Evolutionary conservation across 2,888 invertebrate genomes (phyloP).

Genomic region (Agrotis ipsilon): DNA sequence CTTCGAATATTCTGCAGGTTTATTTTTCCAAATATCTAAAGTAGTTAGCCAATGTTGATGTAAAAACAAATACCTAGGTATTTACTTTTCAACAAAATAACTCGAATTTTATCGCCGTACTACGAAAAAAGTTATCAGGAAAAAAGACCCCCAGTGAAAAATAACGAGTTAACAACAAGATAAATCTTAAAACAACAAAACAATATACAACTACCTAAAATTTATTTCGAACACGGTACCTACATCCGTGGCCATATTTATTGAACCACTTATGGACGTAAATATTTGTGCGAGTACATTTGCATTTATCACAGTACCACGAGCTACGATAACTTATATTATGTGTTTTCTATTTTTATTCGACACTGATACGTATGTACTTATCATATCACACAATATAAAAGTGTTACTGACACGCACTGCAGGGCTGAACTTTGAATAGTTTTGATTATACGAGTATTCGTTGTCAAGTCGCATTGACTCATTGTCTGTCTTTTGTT

Average conservation of each 20-base stretch:
- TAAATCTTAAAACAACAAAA: constrained; percentile 41
- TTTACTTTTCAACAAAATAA: not conserved
- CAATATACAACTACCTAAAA: not conserved
- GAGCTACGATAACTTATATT: constrained; percentile 40
- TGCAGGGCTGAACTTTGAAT: constrained; percentile 15
- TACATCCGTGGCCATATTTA: constrained; percentile 22
- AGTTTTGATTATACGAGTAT: not conserved
- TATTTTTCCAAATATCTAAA: not conserved
- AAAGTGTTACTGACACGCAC: constrained; percentile 21
- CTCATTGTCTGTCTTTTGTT: constrained; percentile 6
- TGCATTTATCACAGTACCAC: constrained; percentile 50
- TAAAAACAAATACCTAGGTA: not conserved
- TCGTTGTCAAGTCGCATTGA: constrained; percentile 20
- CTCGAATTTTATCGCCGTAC: not conserved
- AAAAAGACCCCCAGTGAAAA: constrained; percentile 21
- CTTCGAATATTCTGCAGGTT: not conserved
- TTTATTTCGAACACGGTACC: constrained; percentile 8
- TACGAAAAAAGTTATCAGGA: constrained; percentile 11
- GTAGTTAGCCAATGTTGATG: not conserved
- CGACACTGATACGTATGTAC: constrained; percentile 8
- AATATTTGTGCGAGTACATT: constrained; percentile 47
- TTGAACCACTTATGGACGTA: constrained; percentile 44
- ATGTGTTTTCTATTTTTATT: constrained; percentile 42
- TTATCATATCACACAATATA: constrained; percentile 15
- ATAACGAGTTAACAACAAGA: constrained; percentile 21